A percentile compares a stretch with the other conserved stretches of the same genome.
phyloP scores from a whole-genome alignment of 1,140 invertebrate species.

The Nymphalis io region DNA sequence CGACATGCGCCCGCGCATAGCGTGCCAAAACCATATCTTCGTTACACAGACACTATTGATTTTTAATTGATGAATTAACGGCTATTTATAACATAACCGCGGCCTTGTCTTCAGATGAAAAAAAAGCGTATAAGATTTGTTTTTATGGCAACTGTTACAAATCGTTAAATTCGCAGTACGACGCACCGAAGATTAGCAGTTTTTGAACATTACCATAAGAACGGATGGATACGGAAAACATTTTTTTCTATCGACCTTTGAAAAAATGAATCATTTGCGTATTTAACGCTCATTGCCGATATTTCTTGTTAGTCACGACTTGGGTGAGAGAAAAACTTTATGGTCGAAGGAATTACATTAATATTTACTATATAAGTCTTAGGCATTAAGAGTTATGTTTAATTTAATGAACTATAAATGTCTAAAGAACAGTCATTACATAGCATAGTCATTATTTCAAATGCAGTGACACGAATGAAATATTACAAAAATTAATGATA shows the following conservation, averaged over 20 bases:
- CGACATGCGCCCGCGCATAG: slow-evolving; percentile 38
- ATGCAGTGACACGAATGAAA: too few relatives aligned
- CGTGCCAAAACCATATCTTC: slow-evolving; percentile 62
- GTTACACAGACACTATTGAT: slow-evolving; percentile 58
- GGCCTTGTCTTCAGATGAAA: slow-evolving; percentile 37
- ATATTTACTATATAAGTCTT: background rate
- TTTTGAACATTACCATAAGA: slow-evolving; percentile 13
- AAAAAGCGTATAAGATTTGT: slow-evolving; percentile 54
- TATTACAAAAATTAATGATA: too few relatives aligned
- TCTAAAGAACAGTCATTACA: too few relatives aligned
- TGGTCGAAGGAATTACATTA: background rate
- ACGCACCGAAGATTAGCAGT: slow-evolving; percentile 31
- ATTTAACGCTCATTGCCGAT: slow-evolving; percentile 31
- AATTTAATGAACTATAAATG: too few relatives aligned
- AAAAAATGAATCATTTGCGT: slow-evolving; percentile 39
- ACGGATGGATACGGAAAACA: slow-evolving; percentile 10
- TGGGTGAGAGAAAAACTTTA: slow-evolving; percentile 19
- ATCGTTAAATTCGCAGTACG: slow-evolving; percentile 34
- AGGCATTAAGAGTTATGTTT: background rate
- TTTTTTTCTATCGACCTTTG: slow-evolving; percentile 32
- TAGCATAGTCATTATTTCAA: too few relatives aligned
- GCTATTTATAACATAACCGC: slow-evolving; percentile 11
- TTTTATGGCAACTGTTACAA: slow-evolving; percentile 44
- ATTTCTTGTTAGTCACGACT: slow-evolving; percentile 34
- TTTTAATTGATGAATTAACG: slow-evolving; percentile 60